Conservation (phyloP, 1,140 invertebrate species). For the Zaprionus camerounensis region DNA sequence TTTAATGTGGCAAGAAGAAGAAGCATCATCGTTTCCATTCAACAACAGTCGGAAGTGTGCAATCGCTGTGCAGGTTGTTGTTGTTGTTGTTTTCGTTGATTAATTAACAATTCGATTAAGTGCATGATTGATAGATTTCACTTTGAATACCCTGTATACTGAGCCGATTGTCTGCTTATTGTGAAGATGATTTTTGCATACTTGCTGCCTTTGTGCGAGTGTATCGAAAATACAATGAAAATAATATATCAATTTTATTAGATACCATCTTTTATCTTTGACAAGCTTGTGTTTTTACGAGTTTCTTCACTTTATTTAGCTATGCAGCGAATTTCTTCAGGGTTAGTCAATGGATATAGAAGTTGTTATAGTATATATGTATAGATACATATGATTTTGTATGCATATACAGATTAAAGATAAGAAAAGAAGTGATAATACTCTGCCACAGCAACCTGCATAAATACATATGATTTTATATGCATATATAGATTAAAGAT, state of each 20-base stretch:
- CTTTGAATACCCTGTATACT: not conserved
- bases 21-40: constrained; percentile 7
- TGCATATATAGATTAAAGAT: too few relatives aligned
- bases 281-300: not conserved
- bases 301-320: not conserved
- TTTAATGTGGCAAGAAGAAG: constrained; percentile 11
- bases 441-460: too few relatives aligned
- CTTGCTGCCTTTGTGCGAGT: not conserved
- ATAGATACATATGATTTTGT: too few relatives aligned
- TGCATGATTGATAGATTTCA: constrained; percentile 40
- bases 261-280: constrained; percentile 2
- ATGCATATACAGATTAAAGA: too few relatives aligned
- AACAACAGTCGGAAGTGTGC: constrained; percentile 38
- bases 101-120: constrained; percentile 55
- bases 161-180: not conserved
- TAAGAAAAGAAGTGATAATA: too few relatives aligned
- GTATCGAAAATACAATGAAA: not conserved
- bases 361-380: not conserved
- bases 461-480: too few relatives aligned
- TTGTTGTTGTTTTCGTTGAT: constrained; percentile 35
- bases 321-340: not conserved
- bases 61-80: constrained; percentile 10
- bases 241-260: constrained; percentile 2
- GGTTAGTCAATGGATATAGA: not conserved
- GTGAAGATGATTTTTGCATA: constrained; percentile 4